Evolutionary conservation across 2,888 invertebrate genomes (phyloP).

Genomic region (Petrophora chlorosata): DNA sequence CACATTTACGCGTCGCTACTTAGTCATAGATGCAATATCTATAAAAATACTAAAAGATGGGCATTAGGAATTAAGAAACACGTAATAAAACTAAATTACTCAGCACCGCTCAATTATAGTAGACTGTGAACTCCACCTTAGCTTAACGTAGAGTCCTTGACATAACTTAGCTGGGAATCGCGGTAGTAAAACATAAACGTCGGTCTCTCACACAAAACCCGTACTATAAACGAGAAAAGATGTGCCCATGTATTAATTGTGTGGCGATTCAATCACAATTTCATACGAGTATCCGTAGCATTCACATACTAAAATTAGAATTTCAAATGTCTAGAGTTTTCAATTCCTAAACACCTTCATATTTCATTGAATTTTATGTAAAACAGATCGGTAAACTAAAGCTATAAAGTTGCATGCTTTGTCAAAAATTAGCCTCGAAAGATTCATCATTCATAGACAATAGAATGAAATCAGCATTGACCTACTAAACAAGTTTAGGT

Average conservation of each 20-base stretch:
- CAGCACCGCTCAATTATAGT: slow-evolving; percentile 23
- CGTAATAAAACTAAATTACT: slow-evolving; percentile 5
- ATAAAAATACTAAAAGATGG: neutral
- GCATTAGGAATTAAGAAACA: slow-evolving; percentile 1
- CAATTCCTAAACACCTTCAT: neutral
- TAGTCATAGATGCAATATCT: neutral
- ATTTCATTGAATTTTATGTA: slow-evolving; percentile 4
- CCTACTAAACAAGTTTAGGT: slow-evolving; percentile 44
- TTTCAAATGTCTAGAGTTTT: no score
- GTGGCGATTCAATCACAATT: neutral
- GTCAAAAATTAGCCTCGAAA: slow-evolving; percentile 37
- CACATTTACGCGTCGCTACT: neutral
- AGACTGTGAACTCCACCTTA: slow-evolving; percentile 4
- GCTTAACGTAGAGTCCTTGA: slow-evolving; percentile 10
- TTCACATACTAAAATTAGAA: no score
- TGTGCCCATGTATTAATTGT: neutral
- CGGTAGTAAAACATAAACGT: slow-evolving; percentile 10
- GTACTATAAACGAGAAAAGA: neutral
- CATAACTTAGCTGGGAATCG: neutral
- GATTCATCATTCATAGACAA: slow-evolving; percentile 43
- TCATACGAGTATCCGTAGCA: no score
- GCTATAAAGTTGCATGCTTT: no score
- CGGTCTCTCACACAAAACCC: neutral
- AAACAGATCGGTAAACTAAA: slow-evolving; percentile 27
- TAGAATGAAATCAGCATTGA: slow-evolving; percentile 52